A percentile compares a stretch with the other conserved stretches of the same genome.
Evolutionary conservation across 2,888 invertebrate species (phyloP).

Genomic region (Selenia dentaria): DNA sequence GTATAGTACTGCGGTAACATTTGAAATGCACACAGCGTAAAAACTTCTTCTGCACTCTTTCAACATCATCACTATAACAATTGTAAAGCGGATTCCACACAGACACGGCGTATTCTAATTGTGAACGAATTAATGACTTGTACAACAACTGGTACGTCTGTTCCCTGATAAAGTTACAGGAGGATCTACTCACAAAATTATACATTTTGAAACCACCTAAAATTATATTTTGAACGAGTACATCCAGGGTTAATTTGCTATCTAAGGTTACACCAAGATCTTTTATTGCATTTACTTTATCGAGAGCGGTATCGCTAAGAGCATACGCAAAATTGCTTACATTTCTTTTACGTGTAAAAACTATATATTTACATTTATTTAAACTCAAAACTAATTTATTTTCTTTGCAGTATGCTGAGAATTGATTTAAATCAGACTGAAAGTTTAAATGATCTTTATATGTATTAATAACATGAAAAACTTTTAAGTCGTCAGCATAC

Average conservation of each 20-base stretch:
- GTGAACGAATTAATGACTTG: not conserved
- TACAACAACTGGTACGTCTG: not conserved
- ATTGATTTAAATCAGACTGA: not conserved
- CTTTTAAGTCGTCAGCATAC: not conserved
- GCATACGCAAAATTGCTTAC: not conserved
- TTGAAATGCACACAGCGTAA: not conserved
- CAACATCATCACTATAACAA: not conserved
- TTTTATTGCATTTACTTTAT: not conserved
- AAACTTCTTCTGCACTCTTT: not conserved
- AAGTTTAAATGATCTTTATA: not conserved
- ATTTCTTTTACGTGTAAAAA: not conserved
- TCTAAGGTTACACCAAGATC: not conserved
- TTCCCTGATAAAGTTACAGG: not conserved
- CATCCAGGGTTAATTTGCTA: not conserved
- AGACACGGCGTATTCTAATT: not conserved
- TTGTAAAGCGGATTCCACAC: too few species aligned
- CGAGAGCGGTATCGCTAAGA: not conserved
- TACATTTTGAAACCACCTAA: not conserved
- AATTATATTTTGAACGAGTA: not conserved
- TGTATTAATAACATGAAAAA: not conserved
- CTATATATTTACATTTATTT: not conserved
- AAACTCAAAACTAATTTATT: not conserved
- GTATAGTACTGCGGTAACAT: not conserved
- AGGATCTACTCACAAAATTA: not conserved
- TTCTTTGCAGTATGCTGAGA: not conserved